phyloP scores from a whole-genome alignment of 2,113 vertebrate species.

The Ifrita kowaldi region DNA sequence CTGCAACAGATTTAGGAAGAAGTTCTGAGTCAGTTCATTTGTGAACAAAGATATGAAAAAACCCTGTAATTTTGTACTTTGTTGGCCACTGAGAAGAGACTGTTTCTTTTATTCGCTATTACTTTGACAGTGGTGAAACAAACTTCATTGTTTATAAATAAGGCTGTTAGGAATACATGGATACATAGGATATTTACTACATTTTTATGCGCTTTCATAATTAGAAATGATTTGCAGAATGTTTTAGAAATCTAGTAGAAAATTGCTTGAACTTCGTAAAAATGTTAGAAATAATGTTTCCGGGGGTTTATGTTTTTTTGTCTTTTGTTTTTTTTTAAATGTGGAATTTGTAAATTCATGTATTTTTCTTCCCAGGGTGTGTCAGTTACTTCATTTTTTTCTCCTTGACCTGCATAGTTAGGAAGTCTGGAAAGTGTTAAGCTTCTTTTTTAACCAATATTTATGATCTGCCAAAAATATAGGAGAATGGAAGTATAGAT shows the following conservation, averaged over 20 bases:
- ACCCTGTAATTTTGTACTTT: neutral
- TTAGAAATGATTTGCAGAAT: neutral
- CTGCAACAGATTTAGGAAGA: neutral
- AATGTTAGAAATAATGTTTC: neutral
- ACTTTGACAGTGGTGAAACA: neutral
- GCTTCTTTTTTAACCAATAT: neutral
- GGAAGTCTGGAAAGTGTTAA: constrained; percentile 3
- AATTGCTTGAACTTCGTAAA: neutral
- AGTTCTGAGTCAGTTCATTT: neutral
- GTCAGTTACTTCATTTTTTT: neutral
- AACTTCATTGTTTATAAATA: neutral
- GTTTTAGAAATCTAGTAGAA: neutral
- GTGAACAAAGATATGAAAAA: neutral
- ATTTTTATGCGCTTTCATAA: neutral
- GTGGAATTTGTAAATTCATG: neutral
- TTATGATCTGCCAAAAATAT: neutral
- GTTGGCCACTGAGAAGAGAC: neutral
- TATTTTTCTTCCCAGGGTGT: neutral
- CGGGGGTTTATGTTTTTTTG: neutral
- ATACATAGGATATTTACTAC: neutral
- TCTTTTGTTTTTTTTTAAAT: neutral
- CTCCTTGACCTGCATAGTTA: neutral
- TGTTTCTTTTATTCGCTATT: neutral
- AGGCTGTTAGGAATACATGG: neutral
- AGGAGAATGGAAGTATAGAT: neutral